These are phyloP conservation scores for Grammomys surdaster DNA, from an alignment of 2,113 vertebrate species.

Conservation along the genomic window DNA sequence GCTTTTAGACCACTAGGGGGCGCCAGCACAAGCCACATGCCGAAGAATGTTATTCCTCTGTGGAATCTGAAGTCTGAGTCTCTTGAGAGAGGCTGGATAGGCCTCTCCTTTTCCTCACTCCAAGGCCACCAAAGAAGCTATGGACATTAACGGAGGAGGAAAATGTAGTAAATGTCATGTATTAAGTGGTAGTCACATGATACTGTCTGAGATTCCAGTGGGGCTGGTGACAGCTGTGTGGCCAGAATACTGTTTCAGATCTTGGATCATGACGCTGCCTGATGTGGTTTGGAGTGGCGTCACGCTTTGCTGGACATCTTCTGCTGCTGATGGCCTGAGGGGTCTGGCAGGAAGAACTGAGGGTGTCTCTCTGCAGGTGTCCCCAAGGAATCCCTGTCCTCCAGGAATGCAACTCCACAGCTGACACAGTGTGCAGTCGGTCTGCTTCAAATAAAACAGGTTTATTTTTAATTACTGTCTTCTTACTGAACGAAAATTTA, in stretches of 20 bases:
- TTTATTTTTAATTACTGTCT: not conserved
- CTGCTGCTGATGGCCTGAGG: not conserved
- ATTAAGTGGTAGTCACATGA: not conserved
- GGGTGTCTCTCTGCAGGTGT: conserved; percentile 51
- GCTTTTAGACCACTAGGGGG: not conserved
- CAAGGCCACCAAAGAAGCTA: not conserved
- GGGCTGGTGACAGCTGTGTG: not conserved
- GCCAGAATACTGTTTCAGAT: not conserved
- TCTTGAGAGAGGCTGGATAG: not conserved
- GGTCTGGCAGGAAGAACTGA: not conserved
- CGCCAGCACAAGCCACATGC: not conserved
- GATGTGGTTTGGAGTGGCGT: not conserved
- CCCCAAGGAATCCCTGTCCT: not conserved
- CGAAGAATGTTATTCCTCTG: too few relatives aligned
- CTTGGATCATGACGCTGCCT: not conserved
- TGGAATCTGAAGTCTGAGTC: not conserved
- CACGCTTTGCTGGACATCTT: too few relatives aligned
- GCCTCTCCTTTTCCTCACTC: too few relatives aligned
- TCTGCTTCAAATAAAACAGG: not conserved
- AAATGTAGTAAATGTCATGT: too few relatives aligned
- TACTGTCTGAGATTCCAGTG: not conserved
- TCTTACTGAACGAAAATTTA: not conserved
- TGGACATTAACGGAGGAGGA: not conserved
- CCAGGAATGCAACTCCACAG: not conserved
- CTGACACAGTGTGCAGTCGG: accelerated